A percentile compares a stretch with the other conserved stretches of the same genome.
phyloP scores from a whole-genome alignment of 1,140 invertebrate genomes.

The Polyergus mexicanus region DNA sequence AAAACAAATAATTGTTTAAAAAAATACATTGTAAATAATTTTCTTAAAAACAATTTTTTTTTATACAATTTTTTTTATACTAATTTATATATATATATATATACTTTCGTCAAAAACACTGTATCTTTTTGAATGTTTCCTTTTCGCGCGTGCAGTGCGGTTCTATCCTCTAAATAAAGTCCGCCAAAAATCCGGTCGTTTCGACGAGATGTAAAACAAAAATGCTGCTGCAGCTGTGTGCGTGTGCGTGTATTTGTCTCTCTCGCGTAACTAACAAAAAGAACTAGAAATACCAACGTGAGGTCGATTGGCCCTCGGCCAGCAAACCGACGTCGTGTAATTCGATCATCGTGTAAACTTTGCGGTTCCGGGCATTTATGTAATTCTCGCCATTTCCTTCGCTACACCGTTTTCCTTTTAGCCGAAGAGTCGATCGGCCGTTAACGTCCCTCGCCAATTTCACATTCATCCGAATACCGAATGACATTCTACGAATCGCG shows the following conservation, averaged over 20 bases:
- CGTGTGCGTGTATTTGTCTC: neutral
- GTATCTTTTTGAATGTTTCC: constrained; percentile 43
- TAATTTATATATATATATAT: neutral
- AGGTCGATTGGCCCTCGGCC: constrained; percentile 57
- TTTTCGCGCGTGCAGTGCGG: neutral
- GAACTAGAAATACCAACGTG: constrained; percentile 41
- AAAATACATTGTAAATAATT: too few species aligned
- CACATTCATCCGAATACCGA: constrained; percentile 25
- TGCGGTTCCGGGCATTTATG: constrained; percentile 61
- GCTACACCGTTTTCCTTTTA: constrained; percentile 53
- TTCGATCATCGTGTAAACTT: constrained; percentile 67
- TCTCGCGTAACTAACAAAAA: constrained; percentile 53
- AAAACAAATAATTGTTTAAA: too few species aligned
- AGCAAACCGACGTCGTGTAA: constrained; percentile 65
- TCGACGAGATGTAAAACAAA: constrained; percentile 33
- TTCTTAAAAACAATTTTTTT: too few species aligned
- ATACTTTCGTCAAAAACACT: constrained; percentile 29
- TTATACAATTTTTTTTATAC: too few species aligned
- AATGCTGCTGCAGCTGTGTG: neutral
- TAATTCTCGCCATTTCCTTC: constrained; percentile 59
- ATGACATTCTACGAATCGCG: constrained; percentile 11
- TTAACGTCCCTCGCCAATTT: constrained; percentile 34
- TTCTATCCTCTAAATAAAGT: constrained; percentile 26
- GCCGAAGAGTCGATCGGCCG: constrained; percentile 53
- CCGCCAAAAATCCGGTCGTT: constrained; percentile 34